Base-by-base conservation (phyloP, 2,113 vertebrate species). In the Vidua chalybeata region DNA sequence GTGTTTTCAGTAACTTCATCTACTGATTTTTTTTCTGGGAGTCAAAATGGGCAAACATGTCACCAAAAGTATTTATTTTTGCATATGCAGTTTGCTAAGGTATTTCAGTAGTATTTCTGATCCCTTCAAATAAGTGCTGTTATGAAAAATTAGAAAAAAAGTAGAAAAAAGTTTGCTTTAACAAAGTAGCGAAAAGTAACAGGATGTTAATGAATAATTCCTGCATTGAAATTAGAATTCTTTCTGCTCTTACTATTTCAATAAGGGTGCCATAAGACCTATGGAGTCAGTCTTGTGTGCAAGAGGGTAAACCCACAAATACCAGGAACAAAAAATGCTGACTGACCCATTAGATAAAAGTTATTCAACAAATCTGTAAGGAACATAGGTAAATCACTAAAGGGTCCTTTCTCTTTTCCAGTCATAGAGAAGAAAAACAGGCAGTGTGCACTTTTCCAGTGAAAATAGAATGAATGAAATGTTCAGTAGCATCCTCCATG, bases 241-340 rank as follows among this genome's bases (percentile, higher is more conserved):
- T 85, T 87, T 62, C 66, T 89, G 8, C 31, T 87, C 9, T 33
- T 69, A 7, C 4, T 49, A 5, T 83, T 69, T 80, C 22, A 23
- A 2, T 37, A 22, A 64, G 21, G 24, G 30, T 19, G 41, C 15
- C 13, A 3, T 1, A 6, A 54, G 24, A 69, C 13, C 31, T 54
- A 0, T 31, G 30, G 15, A 78, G 17, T 23, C 46, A 66, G 14
- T 24, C 30, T 18, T 2, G 0, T 28, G 22, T 10, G 28, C 0
- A 0, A 22, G 35, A 58, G 17, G 27, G 21, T 43, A 51, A 86
- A 51, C 8, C 2, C 28, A 35, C 13, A 52, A 72, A 67, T n/a
- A 31, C 2, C 15, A 75, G 11, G 23, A 73, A 33, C 0, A 84
- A n/a, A 75, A 84, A 84, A 74, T 55, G 23, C 21, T 54, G 51